phyloP scores from a whole-genome alignment of 2,113 vertebrate species.

The Larimichthys polyactis region DNA sequence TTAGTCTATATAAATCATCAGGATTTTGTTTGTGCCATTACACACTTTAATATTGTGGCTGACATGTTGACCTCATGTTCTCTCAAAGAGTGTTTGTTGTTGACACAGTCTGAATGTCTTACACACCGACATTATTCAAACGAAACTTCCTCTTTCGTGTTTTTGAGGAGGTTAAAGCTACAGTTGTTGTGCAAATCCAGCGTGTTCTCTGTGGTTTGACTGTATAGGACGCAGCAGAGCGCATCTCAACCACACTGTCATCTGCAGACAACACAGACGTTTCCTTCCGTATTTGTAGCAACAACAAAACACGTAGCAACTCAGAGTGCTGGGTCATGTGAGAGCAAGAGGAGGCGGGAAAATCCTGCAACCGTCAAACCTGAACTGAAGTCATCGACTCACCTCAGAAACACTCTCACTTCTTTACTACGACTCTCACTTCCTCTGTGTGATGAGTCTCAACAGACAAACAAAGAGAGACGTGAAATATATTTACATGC shows the following conservation, averaged over 20 bases:
- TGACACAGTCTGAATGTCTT: background rate
- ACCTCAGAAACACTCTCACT: constrained; percentile 63
- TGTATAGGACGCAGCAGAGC: constrained; percentile 1
- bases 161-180: background rate
- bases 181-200: background rate
- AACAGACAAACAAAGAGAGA: background rate
- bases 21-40: background rate
- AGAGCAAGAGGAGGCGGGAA: constrained; percentile 38
- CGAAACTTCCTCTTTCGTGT: background rate
- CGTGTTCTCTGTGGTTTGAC: constrained; percentile 5
- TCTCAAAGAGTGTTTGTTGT: background rate
- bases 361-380: constrained; percentile 53
- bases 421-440: constrained; percentile 62
- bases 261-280: background rate
- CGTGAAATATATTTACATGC: background rate
- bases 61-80: background rate
- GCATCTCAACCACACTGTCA: background rate
- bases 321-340: background rate
- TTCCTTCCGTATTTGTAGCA: constrained; percentile 28
- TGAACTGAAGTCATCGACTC: constrained; percentile 36
- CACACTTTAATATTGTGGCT: background rate
- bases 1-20: background rate
- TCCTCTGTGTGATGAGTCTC: constrained; percentile 26
- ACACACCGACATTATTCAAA: background rate
- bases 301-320: background rate